phyloP scores from a whole-genome alignment of 2,113 vertebrate species.

The Antechinus flavipes region DNA sequence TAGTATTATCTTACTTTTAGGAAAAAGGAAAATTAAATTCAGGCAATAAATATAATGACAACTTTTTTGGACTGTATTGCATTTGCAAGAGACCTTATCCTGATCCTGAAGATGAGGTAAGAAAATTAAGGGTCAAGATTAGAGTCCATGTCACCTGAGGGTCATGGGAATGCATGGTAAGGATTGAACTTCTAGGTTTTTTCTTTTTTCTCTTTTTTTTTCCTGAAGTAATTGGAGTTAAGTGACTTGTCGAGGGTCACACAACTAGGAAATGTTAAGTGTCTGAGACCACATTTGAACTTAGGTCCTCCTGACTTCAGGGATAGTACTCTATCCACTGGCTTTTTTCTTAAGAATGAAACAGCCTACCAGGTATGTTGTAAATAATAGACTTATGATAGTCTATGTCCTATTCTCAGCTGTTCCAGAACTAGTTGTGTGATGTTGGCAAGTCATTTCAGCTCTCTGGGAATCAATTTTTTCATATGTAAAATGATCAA shows the following conservation, averaged over 20 bases:
- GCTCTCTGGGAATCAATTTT: neutral
- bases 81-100: conserved; percentile 96
- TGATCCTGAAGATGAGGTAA: conserved; percentile 94
- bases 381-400: neutral
- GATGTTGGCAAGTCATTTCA: neutral
- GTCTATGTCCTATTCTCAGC: neutral
- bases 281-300: too few species aligned
- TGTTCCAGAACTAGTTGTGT: neutral
- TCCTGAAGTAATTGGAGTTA: too few species aligned
- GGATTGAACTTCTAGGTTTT: neutral
- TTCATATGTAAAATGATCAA: neutral
- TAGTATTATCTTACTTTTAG: conserved; percentile 79
- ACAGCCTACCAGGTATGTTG: neutral
- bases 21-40: conserved; percentile 90
- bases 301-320: too few species aligned
- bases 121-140: conserved; percentile 39
- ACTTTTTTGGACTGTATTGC: conserved; percentile 95
- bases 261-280: too few species aligned
- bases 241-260: too few species aligned
- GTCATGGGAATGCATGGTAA: neutral
- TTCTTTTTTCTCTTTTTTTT: neutral
- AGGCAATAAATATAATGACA: conserved; percentile 94
- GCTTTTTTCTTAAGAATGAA: neutral
- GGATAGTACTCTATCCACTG: too few species aligned
- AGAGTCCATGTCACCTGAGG: neutral